Conservation (phyloP, 2,113 vertebrate species). For the Megaleporinus macrocephalus region DNA sequence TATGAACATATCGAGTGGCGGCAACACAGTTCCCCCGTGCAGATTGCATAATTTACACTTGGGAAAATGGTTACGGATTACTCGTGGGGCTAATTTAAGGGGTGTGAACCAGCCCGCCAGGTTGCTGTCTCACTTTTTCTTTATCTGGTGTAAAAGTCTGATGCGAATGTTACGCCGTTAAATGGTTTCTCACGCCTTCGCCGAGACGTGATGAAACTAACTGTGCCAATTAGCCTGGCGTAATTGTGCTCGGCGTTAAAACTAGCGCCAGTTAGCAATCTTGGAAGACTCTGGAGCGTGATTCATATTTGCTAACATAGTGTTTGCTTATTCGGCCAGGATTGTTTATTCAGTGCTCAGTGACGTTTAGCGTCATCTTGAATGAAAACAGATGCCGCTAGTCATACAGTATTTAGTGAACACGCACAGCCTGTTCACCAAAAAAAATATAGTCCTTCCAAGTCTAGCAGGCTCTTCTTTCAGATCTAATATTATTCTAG, state of each 20-base stretch:
- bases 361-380: background rate
- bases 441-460: too few relatives aligned
- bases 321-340: conserved; percentile 19
- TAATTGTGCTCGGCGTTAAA: conserved; percentile 39
- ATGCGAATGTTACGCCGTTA: conserved; percentile 24
- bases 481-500: background rate
- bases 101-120: conserved; percentile 52
- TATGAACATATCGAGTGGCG: conserved; percentile 54
- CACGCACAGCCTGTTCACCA: background rate
- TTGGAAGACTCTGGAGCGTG: background rate
- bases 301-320: background rate
- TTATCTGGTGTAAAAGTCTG: conserved; percentile 33
- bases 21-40: conserved; percentile 40
- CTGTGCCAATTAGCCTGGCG: conserved; percentile 2
- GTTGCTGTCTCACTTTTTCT: conserved; percentile 44
- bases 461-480: background rate
- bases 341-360: background rate
- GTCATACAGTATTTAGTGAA: conserved; percentile 7
- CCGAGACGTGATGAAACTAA: background rate
- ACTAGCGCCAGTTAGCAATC: background rate
- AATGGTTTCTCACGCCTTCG: conserved; percentile 39
- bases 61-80: conserved; percentile 50
- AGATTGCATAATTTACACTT: conserved; percentile 59
- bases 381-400: conserved; percentile 20
- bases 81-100: conserved; percentile 52